Percentiles rank a stretch among this genome's conserved stretches.
Conservation (phyloP, 2,113 vertebrate species). For the Pteronura brasiliensis region DNA sequence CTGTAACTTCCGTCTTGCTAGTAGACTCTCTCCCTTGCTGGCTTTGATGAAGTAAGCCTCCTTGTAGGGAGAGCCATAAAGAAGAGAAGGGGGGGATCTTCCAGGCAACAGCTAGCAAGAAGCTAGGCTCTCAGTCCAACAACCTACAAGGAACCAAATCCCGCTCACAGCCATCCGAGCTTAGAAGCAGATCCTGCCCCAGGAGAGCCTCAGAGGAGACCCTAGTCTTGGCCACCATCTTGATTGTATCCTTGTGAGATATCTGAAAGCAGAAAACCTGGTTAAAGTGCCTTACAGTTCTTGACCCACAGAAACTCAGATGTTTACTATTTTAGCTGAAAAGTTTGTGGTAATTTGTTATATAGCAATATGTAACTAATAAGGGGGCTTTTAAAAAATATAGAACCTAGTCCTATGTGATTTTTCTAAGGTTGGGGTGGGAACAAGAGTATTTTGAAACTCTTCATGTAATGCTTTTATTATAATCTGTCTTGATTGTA, state of each 20-base stretch:
- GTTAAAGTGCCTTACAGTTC: not conserved
- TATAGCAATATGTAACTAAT: not conserved
- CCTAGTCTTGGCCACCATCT: not conserved
- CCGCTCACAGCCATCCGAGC: not conserved
- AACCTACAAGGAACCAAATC: not conserved
- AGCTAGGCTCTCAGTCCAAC: not conserved
- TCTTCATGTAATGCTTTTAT: not conserved
- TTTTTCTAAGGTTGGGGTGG: not conserved
- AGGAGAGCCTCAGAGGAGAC: not conserved
- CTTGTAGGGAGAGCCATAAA: not conserved
- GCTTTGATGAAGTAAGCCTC: not conserved
- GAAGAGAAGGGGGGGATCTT: not conserved
- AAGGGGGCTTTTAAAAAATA: not conserved
- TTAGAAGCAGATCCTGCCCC: not conserved
- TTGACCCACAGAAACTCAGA: not conserved
- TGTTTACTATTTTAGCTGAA: not conserved
- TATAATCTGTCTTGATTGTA: not conserved
- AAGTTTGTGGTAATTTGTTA: not conserved
- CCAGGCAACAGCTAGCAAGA: not conserved
- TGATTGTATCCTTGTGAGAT: not conserved
- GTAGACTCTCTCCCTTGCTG: not conserved
- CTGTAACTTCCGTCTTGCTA: not conserved
- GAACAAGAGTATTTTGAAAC: not conserved
- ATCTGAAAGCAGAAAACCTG: not conserved
- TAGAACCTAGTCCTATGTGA: not conserved